Evolutionary conservation across 2,113 vertebrate genomes (phyloP).

Genomic region (Holacanthus passer): DNA sequence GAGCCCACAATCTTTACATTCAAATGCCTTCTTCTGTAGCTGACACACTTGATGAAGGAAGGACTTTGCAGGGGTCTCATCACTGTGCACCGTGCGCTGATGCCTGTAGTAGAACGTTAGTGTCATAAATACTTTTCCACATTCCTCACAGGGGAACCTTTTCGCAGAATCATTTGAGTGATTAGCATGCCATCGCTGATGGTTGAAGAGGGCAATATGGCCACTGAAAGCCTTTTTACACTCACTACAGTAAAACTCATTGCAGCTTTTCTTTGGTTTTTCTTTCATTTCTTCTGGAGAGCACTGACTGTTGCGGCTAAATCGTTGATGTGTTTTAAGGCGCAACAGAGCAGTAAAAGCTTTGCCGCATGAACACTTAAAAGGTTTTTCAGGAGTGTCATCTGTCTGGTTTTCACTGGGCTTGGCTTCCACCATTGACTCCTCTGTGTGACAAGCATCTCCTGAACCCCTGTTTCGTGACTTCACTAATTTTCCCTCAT

Average conservation of each 20-base stretch:
- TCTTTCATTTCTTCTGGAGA: conserved; percentile 65
- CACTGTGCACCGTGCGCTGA: conserved; percentile 77
- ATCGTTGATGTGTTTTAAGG: conserved; percentile 84
- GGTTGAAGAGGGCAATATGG: conserved; percentile 76
- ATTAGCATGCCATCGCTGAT: conserved; percentile 83
- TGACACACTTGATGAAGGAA: conserved; percentile 85
- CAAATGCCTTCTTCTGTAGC: conserved; percentile 85
- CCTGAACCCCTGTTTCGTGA: conserved; percentile 56
- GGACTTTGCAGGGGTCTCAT: conserved; percentile 81
- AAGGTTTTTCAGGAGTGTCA: conserved; percentile 60
- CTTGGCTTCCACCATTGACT: conserved; percentile 39
- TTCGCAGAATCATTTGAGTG: conserved; percentile 53
- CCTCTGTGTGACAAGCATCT: conserved; percentile 45
- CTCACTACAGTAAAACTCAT: conserved; percentile 77
- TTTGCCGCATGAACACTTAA: conserved; percentile 81
- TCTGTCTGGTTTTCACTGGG: conserved; percentile 35
- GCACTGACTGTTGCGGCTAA: conserved; percentile 76
- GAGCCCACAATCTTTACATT: conserved; percentile 83
- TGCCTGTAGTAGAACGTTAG: conserved; percentile 82
- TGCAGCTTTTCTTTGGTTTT: conserved; percentile 70
- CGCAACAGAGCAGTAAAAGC: conserved; percentile 72
- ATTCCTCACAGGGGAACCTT: conserved; percentile 80
- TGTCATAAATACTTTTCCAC: conserved; percentile 82
- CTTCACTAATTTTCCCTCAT: conserved; percentile 86
- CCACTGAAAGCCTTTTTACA: conserved; percentile 80